Base-by-base conservation (phyloP, 35 echinoderm and acorn worm genomes). In the Apostichopus californicus region DNA sequence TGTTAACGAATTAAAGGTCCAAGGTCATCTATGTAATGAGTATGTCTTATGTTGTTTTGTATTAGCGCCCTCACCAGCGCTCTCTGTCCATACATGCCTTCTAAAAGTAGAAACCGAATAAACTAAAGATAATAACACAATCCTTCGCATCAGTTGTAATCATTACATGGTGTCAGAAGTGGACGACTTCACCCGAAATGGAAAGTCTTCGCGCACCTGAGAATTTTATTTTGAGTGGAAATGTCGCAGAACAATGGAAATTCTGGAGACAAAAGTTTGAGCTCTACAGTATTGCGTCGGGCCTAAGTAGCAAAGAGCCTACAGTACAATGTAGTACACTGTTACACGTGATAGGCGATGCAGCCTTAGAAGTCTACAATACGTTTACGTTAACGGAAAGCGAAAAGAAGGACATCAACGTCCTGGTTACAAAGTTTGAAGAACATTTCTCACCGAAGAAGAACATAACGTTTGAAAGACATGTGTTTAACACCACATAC, bases 301-400 rank as follows among this genome's bases (percentile, higher is more conserved):
- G 78, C 7, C 21, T 81, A 7, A 52, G 25, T 8, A 26, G 17
- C 5, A 81, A 81, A 22, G 23, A 25, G 12, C 11, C 11, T 4
- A 57, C 55, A 57, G 46, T 83, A 10, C 80, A 83, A 57, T 83
- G 80, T 56, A 8, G 22, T 46, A 88, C 86, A 26, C 34, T 88
- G 21, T 55, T 88, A 52, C 86, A 88, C 34, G 70, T 88, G 8
- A 88, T 65, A 21, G 86, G 86, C 17, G 57, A 88, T 8, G 59
- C 66, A 12, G 86, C 86, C 9, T 54, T 87, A 10, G 83, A 87
- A 57, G 13, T 87, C 9, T 87, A 87, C 22, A 87, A 87, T 56
- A 87, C 81, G 34, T 85, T 85, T 55, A 52, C 34, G 18, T 56
- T 85, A 4, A 20, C 24, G 5, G 77, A 80, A 22, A 75, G 25